Percentiles rank a stretch among this genome's conserved stretches.
Conservation (phyloP, 2,797 vertebrate species). For the Adrianichthys oophorus region DNA sequence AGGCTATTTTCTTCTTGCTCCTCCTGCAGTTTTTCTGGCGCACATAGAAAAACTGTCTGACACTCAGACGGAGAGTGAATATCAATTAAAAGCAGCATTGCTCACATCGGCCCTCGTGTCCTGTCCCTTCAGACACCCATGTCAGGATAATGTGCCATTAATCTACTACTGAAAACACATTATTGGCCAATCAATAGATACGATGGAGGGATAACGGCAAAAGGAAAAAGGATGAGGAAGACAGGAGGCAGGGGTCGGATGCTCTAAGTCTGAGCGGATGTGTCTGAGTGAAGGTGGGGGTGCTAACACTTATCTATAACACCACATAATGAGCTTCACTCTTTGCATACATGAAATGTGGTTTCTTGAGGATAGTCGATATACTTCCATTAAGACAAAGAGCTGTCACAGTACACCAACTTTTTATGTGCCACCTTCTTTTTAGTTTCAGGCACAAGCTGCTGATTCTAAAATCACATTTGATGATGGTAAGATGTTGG, state of each 20-base stretch:
- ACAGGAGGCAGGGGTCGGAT: constrained; percentile 49
- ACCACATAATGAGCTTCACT: constrained; percentile 56
- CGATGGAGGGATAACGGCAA: constrained; percentile 60
- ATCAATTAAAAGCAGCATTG: constrained; percentile 72
- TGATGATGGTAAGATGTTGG: too few species aligned
- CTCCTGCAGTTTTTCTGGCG: too few species aligned
- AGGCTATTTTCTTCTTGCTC: too few species aligned
- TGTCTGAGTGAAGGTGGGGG: constrained; percentile 30
- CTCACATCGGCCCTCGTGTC: constrained; percentile 62
- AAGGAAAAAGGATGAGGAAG: constrained; percentile 66
- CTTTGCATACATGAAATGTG: constrained; percentile 80
- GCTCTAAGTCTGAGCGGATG: constrained; percentile 51
- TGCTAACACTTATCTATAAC: constrained; percentile 64
- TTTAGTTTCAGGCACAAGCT: too few species aligned
- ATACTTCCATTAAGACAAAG: constrained; percentile 87
- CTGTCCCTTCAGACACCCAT: constrained; percentile 72
- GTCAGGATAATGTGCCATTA: constrained; percentile 79
- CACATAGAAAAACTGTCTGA: constrained; percentile 6
- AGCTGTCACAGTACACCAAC: constrained; percentile 65
- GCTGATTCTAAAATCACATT: too few species aligned
- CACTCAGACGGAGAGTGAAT: constrained; percentile 15
- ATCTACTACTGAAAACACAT: constrained; percentile 75
- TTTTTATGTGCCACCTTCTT: constrained; percentile 16
- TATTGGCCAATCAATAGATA: constrained; percentile 79
- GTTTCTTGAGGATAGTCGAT: constrained; percentile 87